phyloP scores from a whole-genome alignment of 2,113 vertebrate species.

The Cyphomyrus discorhynchus region DNA sequence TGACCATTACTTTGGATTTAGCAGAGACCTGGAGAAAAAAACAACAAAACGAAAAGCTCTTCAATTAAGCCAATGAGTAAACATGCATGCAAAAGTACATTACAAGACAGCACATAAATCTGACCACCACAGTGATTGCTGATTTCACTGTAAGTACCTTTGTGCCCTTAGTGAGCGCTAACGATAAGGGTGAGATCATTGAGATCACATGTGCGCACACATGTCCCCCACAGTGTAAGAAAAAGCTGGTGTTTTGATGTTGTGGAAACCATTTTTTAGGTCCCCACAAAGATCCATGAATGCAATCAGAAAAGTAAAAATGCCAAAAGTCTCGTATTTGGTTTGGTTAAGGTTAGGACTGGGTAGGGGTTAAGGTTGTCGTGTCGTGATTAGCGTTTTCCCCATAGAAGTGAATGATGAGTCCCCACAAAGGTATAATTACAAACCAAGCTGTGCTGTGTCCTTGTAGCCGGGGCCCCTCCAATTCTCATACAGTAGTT shows the following conservation, averaged over 20 bases:
- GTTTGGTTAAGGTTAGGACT: too few species aligned
- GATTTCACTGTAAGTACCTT: conserved; percentile 21
- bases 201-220: background rate
- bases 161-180: background rate
- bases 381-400: too few species aligned
- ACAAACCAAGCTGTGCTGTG: background rate
- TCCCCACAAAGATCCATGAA: too few species aligned
- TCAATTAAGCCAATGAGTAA: conserved; percentile 42
- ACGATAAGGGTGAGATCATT: background rate
- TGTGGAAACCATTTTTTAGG: too few species aligned
- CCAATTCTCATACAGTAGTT: background rate
- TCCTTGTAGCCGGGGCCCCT: background rate
- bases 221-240: too few species aligned
- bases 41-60: background rate
- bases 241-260: too few species aligned
- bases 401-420: too few species aligned
- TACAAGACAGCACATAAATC: conserved; percentile 35
- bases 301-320: too few species aligned
- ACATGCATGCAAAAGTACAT: conserved; percentile 23
- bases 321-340: too few species aligned
- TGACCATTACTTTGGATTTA: background rate
- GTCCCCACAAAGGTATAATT: too few species aligned
- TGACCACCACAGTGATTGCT: conserved; percentile 31
- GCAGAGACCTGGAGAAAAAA: background rate
- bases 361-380: too few species aligned